These are phyloP conservation scores for Venustaconcha ellipsiformis DNA, from an alignment of 1,140 invertebrate species.

Conservation along the genomic window DNA sequence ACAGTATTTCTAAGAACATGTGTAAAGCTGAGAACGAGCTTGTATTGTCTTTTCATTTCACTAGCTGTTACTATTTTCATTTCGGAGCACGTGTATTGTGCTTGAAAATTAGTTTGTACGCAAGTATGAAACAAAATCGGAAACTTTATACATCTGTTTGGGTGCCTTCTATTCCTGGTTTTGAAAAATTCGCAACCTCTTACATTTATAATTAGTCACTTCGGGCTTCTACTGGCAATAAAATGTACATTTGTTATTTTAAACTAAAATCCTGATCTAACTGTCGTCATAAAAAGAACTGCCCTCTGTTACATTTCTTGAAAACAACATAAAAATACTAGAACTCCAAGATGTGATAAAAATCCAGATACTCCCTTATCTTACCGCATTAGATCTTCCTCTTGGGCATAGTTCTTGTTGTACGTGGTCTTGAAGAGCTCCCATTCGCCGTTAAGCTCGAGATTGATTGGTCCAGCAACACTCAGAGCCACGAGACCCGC, in stretches of 20 bases:
- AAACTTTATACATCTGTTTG: too few species aligned
- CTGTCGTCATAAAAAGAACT: neutral
- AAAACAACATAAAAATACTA: neutral
- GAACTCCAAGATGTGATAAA: neutral
- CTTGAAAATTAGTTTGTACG: too few species aligned
- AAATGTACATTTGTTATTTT: neutral
- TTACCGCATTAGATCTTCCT: conserved; percentile 27
- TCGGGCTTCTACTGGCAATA: too few species aligned
- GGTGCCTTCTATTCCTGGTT: too few species aligned
- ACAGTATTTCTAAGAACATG: too few species aligned
- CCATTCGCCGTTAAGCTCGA: conserved; percentile 34
- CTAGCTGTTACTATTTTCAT: too few species aligned
- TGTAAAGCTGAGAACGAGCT: too few species aligned
- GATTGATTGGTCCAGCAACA: conserved; percentile 18
- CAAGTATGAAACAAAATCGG: too few species aligned
- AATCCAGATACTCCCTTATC: neutral
- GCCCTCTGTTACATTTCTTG: neutral
- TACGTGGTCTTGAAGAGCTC: conserved; percentile 26
- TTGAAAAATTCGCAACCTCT: too few species aligned
- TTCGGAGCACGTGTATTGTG: too few species aligned
- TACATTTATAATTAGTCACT: too few species aligned
- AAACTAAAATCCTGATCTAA: neutral
- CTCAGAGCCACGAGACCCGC: neutral
- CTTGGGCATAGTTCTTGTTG: conserved; percentile 31
- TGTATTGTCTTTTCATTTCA: too few species aligned